Evolutionary conservation across 2,113 vertebrate genomes (phyloP).

Genomic region (Athene noctua): DNA sequence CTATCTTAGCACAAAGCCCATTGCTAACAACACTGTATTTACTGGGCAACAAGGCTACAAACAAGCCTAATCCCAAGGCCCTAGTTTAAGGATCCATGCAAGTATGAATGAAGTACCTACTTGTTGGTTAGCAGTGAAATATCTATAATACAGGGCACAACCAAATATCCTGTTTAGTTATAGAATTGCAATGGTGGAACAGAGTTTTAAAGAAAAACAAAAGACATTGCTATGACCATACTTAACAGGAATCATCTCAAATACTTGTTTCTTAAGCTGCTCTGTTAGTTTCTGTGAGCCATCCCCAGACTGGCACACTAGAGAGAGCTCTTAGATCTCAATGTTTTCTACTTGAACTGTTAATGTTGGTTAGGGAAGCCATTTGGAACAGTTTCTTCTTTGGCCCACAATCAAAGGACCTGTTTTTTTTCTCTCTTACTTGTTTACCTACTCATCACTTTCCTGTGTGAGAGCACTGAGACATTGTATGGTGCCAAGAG

Average conservation of each 20-base stretch:
- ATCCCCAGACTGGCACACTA: not conserved
- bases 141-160: not conserved
- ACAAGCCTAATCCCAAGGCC: not conserved
- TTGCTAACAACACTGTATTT: not conserved
- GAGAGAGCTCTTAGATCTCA: not conserved
- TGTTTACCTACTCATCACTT: slow-evolving; percentile 42
- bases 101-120: not conserved
- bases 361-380: not conserved
- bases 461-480: not conserved
- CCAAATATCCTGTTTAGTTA: not conserved
- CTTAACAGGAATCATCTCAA: not conserved
- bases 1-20: not conserved
- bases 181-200: not conserved
- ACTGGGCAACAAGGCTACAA: not conserved
- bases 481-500: not conserved
- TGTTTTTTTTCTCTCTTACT: not conserved
- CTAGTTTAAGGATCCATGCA: rapidly evolving
- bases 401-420: slow-evolving; percentile 42
- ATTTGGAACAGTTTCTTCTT: slow-evolving; percentile 30
- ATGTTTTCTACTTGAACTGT: not conserved
- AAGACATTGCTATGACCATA: not conserved
- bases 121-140: not conserved
- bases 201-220: not conserved
- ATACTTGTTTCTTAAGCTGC: not conserved
- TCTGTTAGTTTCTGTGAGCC: not conserved